These are phyloP conservation scores for Phoronis australis DNA, from an alignment of 2,888 invertebrate genomes.

Conservation along the genomic window DNA sequence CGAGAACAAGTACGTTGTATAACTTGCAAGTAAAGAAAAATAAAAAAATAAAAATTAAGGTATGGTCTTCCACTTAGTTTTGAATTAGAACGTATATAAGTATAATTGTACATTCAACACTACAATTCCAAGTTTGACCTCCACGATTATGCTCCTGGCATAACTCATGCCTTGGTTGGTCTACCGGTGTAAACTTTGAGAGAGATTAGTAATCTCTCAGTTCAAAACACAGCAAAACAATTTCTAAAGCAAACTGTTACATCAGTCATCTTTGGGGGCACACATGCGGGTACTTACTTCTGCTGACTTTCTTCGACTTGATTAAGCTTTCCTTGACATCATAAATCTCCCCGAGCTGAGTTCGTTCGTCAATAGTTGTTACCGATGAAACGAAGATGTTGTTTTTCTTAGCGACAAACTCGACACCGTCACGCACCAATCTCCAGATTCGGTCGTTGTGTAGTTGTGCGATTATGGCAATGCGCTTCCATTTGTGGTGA, in stretches of 20 bases:
- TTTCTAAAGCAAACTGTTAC: too few species aligned
- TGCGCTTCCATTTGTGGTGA: constrained; percentile 14
- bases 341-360: too few species aligned
- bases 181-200: too few species aligned
- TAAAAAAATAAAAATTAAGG: neutral
- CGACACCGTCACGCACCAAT: constrained; percentile 14
- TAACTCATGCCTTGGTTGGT: too few species aligned
- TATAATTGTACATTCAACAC: neutral
- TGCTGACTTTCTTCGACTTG: constrained; percentile 10
- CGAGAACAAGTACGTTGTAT: too few species aligned
- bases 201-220: too few species aligned
- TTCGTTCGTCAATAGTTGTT: too few species aligned
- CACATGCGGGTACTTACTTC: constrained; percentile 13
- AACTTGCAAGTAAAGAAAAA: too few species aligned
- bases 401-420: constrained; percentile 1
- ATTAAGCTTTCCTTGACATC: constrained; percentile 8
- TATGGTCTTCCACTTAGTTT: neutral
- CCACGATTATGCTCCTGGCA: neutral
- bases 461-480: constrained; percentile 17
- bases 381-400: constrained; percentile 15
- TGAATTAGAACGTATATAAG: too few species aligned
- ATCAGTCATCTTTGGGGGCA: neutral
- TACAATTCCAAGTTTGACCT: neutral
- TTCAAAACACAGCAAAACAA: too few species aligned
- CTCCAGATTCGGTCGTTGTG: constrained; percentile 20